phyloP scores from a whole-genome alignment of 2,888 invertebrate species.

The Drosophila rellima region DNA sequence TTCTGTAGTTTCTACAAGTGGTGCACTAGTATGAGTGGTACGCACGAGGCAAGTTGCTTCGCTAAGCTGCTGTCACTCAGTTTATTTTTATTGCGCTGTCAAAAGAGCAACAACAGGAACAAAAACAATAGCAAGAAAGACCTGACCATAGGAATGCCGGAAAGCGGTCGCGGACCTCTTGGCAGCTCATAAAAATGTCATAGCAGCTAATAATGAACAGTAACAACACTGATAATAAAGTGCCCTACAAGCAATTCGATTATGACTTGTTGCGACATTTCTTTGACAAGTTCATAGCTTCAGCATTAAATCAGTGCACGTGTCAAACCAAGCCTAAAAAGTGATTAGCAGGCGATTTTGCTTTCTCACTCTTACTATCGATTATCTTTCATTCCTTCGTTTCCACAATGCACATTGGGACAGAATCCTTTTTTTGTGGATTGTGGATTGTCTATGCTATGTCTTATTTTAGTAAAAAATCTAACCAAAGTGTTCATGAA shows the following conservation, averaged over 20 bases:
- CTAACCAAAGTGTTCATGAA: too few relatives aligned
- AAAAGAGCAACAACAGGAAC: constrained; percentile 52
- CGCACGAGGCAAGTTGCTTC: constrained; percentile 5
- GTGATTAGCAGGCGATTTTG: neutral
- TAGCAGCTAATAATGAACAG: constrained; percentile 65
- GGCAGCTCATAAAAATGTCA: constrained; percentile 82
- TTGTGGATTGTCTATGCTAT: too few relatives aligned
- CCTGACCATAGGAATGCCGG: constrained; percentile 41
- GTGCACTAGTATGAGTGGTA: neutral
- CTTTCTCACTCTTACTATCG: neutral
- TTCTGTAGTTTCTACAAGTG: constrained; percentile 23
- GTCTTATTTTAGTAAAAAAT: too few relatives aligned
- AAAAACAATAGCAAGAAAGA: constrained; percentile 2
- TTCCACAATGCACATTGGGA: too few relatives aligned
- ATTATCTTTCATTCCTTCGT: neutral
- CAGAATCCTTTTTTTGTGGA: too few relatives aligned
- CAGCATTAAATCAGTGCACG: constrained; percentile 54
- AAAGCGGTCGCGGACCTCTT: constrained; percentile 58
- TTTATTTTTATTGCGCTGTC: constrained; percentile 83
- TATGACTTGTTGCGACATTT: constrained; percentile 74
- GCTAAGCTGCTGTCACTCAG: constrained; percentile 60
- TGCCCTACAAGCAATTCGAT: constrained; percentile 6
- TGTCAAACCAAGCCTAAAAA: constrained; percentile 31
- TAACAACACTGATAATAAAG: constrained; percentile 16
- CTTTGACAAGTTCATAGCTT: constrained; percentile 52